Percentiles rank a stretch among this genome's conserved stretches.
Conservation (phyloP, 2,113 vertebrate species). For the Himantopus leucocephalus region DNA sequence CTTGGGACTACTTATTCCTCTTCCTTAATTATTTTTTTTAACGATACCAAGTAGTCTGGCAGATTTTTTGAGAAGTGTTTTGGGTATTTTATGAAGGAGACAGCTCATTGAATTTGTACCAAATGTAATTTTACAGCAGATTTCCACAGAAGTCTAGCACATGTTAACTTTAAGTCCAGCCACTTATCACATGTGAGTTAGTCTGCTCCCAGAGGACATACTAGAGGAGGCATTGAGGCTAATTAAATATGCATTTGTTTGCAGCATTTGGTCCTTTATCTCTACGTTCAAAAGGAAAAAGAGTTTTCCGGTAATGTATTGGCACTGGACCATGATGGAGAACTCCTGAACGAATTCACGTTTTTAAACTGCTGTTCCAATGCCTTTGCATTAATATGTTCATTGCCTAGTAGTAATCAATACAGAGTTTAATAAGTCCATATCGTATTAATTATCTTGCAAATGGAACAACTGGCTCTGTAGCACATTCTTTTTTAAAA, state of each 20-base stretch:
- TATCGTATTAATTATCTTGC: not conserved
- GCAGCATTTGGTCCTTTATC: not conserved
- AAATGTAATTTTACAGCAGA: not conserved
- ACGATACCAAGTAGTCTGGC: not conserved
- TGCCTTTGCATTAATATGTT: not conserved
- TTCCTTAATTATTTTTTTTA: not conserved
- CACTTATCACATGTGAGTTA: not conserved
- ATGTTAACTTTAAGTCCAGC: not conserved
- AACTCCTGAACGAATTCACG: not conserved
- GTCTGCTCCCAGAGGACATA: not conserved
- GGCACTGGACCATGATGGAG: not conserved
- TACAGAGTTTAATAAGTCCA: not conserved
- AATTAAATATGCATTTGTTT: not conserved
- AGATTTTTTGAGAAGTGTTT: not conserved
- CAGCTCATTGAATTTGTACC: not conserved
- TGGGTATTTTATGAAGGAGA: not conserved
- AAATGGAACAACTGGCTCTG: not conserved
- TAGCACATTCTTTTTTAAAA: not conserved
- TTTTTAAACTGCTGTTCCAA: not conserved
- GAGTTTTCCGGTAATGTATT: not conserved
- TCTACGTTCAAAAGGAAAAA: not conserved
- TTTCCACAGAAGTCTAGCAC: not conserved
- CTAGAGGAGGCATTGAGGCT: not conserved
- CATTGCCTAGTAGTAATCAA: not conserved
- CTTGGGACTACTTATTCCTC: not conserved